Evolutionary conservation across 2,888 invertebrate genomes (phyloP), one percentile per base, ranked within the genome.

Genomic region (Perdita meconis): DNA sequence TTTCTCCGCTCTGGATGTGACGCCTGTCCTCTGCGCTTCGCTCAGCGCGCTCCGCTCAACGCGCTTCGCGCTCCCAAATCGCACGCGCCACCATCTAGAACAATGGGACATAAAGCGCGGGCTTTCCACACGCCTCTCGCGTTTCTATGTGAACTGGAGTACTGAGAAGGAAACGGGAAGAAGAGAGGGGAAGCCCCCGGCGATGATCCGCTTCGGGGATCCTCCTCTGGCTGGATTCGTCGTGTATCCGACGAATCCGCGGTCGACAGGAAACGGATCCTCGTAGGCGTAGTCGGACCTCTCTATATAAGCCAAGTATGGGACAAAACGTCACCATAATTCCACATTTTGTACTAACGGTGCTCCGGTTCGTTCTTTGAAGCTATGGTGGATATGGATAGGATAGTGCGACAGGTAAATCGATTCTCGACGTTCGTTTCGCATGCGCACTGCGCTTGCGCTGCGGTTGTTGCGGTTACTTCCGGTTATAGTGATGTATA

Each of bases 91-190:
- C 13, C 22, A 6, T n/a, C 12, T 5, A 38, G 81, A 87, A 88
- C 87, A 89, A 89, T 88, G 73, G 87, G 78, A 82, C 89, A 86
- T 88, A 85, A 87, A 88, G 87, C 87, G 84, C 85, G 84, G 79
- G 83, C 87, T 89, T 90, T 89, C 89, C 88, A 87, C 89, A 87
- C 82, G 81, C 74, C 74, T 85, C 78, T 85, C 78, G 72, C 70
- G 79, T 82, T 68, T 76, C 78, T 87, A 84, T 89, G 88, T 87
- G 88, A 89, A 88, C 86, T 83, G 71, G 81, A 81, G 82, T 84
- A 77, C 50, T 16, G 61, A 30, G 26, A 10, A 19, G 19, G 6
- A 16, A 34, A 13, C 30, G 8, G 36, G 13, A 59, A 10, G 40
- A 19, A 34, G 26, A 30, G 60, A 51, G 51, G 13, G 26, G 13